Evolutionary conservation across 2,797 vertebrate genomes (phyloP).

Genomic region (Xiphorhynchus erythropygius): DNA sequence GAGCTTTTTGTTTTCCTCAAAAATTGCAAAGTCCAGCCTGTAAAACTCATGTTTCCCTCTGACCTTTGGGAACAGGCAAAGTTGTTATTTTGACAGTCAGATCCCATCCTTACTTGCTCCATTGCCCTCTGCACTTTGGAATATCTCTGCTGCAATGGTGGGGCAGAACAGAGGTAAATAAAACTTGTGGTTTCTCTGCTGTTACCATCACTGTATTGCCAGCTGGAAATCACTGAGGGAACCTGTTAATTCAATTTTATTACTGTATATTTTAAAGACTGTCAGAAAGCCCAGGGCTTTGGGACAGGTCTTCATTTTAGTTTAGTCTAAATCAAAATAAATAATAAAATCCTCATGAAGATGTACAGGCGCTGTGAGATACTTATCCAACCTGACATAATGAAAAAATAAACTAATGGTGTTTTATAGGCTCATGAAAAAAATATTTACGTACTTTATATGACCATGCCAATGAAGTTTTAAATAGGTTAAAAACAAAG

Average conservation of each 20-base stretch:
- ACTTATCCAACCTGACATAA: conserved; percentile 36
- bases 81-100: not conserved
- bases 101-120: not conserved
- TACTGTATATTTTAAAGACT: conserved; percentile 62
- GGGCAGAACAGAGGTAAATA: not conserved
- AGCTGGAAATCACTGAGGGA: conserved; percentile 41
- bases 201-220: not conserved
- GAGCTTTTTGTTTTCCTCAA: not conserved
- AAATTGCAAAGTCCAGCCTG: not conserved
- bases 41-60: not conserved
- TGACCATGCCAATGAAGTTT: conserved; percentile 24
- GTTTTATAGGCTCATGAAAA: conserved; percentile 60
- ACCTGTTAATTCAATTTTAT: conserved; percentile 65
- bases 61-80: not conserved
- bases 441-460: conserved; percentile 47
- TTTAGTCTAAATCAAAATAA: conserved; percentile 68
- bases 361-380: conserved; percentile 50
- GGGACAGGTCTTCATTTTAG: conserved; percentile 36
- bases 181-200: not conserved
- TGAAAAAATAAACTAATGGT: conserved; percentile 61
- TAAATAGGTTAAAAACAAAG: conserved; percentile 22
- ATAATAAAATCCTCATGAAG: conserved; percentile 65
- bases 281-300: conserved; percentile 32
- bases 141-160: not conserved
- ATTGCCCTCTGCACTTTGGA: not conserved